Base-by-base conservation (phyloP, 2,888 invertebrate genomes). In the Temnothorax ravouxi region DNA sequence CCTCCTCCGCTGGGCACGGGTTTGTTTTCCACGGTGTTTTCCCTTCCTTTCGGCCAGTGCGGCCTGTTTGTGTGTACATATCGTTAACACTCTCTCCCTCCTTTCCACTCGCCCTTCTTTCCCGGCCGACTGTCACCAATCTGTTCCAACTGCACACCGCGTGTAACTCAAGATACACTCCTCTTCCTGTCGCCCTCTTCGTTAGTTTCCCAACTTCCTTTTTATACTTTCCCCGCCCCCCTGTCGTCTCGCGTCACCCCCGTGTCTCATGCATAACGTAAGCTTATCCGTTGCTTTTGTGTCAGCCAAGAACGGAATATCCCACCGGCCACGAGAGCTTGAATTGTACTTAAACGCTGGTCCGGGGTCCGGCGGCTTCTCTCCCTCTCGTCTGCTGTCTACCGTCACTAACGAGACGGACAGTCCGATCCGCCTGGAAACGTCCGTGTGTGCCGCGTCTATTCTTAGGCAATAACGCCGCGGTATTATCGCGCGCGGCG, bases 11-110 rank as follows among this genome's bases (percentile, higher is more conserved):
- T 5, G 2, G 15, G 21, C 25, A 13, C 54, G 41, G 34, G 59
- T 80, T 71, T 80, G 74, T 76, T 76, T 61, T 84, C 64, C 72
- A 11, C 77, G 47, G 59, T 81, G 64, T 54, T 69, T 62, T 83
- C 54, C 75, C 69, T 54, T 41, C 72, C 77, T 61, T 38, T 66
- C 75, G 64, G 79, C 44, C 64, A 29, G 50, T 11, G 80, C 69
- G 86, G 86, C 87, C 88, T 90, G 88, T 89, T 91, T 90, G 89
- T 91, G 89, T 92, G 91, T 92, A 92, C 92, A 92, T 91, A 92
- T 92, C 92, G 92, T 92, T 92, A 92, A 91, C 88, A 88, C 86
- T 9, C 66, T 18, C 4, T 15, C 41, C 3, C 21, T 11, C 1
- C 82, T n/a, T 69, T 69, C 29, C 21, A 15, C 34, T 25, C 11